Percentiles rank a stretch among this genome's conserved stretches.
Evolutionary conservation across 2,888 invertebrate species (phyloP).

Genomic region (Ennomos erosarius): DNA sequence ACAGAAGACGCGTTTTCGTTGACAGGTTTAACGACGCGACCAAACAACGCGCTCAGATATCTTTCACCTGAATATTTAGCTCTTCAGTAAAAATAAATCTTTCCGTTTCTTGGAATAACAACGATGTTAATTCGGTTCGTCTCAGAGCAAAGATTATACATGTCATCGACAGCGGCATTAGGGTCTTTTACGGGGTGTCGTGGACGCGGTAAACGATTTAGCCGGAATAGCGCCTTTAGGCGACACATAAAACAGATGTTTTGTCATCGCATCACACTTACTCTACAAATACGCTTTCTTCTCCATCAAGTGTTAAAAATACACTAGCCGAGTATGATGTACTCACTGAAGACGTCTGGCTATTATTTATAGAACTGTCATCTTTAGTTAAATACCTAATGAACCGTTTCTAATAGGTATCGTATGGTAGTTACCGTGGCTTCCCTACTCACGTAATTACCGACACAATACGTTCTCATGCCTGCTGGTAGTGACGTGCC

Average conservation of each 20-base stretch:
- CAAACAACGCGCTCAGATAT: slow-evolving; percentile 78
- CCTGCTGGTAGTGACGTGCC: slow-evolving; percentile 34
- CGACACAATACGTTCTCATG: slow-evolving; percentile 49
- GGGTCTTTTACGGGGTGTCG: slow-evolving; percentile 75
- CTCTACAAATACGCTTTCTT: slow-evolving; percentile 63
- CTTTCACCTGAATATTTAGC: slow-evolving; percentile 84
- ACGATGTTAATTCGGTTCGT: slow-evolving; percentile 79
- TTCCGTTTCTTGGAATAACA: slow-evolving; percentile 81
- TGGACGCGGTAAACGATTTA: slow-evolving; percentile 73
- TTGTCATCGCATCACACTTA: slow-evolving; percentile 65
- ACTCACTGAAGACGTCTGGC: slow-evolving; percentile 59
- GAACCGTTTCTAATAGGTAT: slow-evolving; percentile 76
- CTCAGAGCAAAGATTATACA: slow-evolving; percentile 82
- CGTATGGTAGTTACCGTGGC: slow-evolving; percentile 71
- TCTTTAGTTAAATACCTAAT: slow-evolving; percentile 80
- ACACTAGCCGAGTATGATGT: slow-evolving; percentile 59
- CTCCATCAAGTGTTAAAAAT: slow-evolving; percentile 59
- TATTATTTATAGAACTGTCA: slow-evolving; percentile 81
- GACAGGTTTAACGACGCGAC: slow-evolving; percentile 78
- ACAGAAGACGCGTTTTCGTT: slow-evolving; percentile 62
- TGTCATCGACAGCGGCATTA: slow-evolving; percentile 79
- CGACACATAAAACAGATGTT: slow-evolving; percentile 75
- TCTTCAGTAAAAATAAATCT: slow-evolving; percentile 83
- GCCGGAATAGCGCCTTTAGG: slow-evolving; percentile 59
- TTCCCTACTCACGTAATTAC: slow-evolving; percentile 74